Base-by-base conservation (phyloP, 1,140 invertebrate species). In the Diuraphis noxia region DNA sequence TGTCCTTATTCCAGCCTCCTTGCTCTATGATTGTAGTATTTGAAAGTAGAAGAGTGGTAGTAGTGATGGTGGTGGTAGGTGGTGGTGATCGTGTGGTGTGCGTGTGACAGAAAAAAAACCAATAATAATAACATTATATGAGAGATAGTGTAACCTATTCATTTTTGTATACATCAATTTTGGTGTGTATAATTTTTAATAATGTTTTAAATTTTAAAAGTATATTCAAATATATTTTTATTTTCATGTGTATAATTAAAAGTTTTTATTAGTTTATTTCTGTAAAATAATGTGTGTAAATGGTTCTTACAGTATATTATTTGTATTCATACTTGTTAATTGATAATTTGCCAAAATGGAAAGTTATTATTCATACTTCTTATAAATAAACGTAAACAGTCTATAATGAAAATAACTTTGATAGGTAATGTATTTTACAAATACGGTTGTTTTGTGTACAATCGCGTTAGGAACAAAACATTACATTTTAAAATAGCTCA, bases 1-100 rank as follows among this genome's bases (percentile, higher is more conserved):
- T 95, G 98, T 99, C 94, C 98, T 98, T 96, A 99, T 98, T 95
- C 98, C 98, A 94, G 98, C 98, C 96, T 99, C 98, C 97, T 99
- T 99, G 96, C 98, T 99, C 98, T 99, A 96, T 93, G 93, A 94
- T 95, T 95, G 95, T 96, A 96, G 95, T 96, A 96, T 92, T 87
- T 92, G 88, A 91, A 46, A 91, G 82, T 88, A 86, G 88, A 72
- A 88, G 86, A 88, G 56, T 88, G 56, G 87, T 46, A 49, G 89
- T 90, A 79, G 92, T 92, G 90, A 79, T 79, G 56, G 56, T 88
- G 21, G 36, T 88, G 87, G 30, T 63, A 52, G 49, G 85, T 88
- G 49, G 36, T 88, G 52, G 38, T 63, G 88, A 36, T 88, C 36
- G 88, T 90, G 89, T 91, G 89, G 41, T 81, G 77, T 91, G 77